phyloP scores from a whole-genome alignment of 2,888 invertebrate species.

The Brenthis ino region DNA sequence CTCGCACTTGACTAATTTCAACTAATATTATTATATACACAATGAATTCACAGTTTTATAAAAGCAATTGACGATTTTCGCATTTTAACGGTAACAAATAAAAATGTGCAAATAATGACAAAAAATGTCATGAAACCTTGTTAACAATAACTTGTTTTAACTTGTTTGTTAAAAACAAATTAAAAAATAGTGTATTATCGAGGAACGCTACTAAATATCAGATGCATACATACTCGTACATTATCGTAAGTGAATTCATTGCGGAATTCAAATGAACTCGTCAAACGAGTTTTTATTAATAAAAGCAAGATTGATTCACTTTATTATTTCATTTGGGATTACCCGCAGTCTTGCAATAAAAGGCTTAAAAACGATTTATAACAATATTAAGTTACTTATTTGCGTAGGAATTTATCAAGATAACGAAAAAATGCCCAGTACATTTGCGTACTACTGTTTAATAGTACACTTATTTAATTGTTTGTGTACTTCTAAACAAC shows the following conservation, averaged over 20 bases:
- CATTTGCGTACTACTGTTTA: too few species aligned
- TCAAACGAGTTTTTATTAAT: slow-evolving; percentile 2
- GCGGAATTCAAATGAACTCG: background rate
- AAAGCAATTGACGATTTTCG: too few species aligned
- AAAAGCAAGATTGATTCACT: slow-evolving; percentile 1
- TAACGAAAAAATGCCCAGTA: background rate
- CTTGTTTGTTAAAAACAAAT: too few species aligned
- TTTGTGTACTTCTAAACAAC: too few species aligned
- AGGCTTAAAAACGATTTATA: slow-evolving; percentile 1
- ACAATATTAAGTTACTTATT: background rate
- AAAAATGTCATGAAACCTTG: too few species aligned
- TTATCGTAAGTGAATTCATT: background rate
- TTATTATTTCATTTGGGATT: slow-evolving; percentile 13
- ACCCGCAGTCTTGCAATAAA: slow-evolving; percentile 21
- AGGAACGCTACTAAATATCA: background rate
- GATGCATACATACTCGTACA: background rate
- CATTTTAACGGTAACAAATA: too few species aligned
- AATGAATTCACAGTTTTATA: too few species aligned
- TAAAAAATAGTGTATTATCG: background rate
- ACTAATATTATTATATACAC: too few species aligned
- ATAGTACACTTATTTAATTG: too few species aligned
- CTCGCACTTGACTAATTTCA: too few species aligned
- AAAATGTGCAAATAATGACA: too few species aligned
- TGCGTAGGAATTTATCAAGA: background rate
- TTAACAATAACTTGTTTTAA: too few species aligned